A percentile compares a stretch with the other conserved stretches of the same genome.
These are phyloP conservation scores for Bujurquina vittata DNA, from an alignment of 2,113 vertebrate genomes.

Conservation along the genomic window DNA sequence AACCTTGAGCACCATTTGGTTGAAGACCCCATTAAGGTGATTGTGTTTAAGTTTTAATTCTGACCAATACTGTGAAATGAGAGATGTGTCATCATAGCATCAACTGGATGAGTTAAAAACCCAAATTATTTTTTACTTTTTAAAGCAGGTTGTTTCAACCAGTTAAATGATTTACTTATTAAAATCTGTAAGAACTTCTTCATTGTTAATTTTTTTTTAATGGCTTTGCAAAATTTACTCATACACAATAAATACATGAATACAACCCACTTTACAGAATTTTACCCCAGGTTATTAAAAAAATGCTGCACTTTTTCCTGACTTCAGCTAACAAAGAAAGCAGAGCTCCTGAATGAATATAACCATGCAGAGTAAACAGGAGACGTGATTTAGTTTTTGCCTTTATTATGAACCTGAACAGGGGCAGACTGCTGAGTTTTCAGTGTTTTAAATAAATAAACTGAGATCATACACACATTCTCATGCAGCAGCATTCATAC, in stretches of 20 bases:
- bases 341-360: not conserved
- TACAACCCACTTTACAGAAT: no score
- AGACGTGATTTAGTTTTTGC: not conserved
- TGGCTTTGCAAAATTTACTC: not conserved
- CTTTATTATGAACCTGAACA: constrained; percentile 26
- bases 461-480: not conserved
- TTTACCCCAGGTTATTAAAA: not conserved
- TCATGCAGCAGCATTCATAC: not conserved
- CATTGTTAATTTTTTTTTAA: not conserved
- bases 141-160: no score
- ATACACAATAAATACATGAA: not conserved
- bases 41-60: no score
- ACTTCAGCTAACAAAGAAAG: not conserved
- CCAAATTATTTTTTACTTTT: no score
- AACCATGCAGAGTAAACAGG: not conserved
- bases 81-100: no score
- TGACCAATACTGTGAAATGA: no score
- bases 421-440: not conserved
- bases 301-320: not conserved
- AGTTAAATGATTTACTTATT: no score
- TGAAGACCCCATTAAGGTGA: no score
- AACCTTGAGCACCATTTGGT: no score
- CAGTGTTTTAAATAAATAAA: constrained; percentile 6
- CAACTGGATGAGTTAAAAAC: no score
- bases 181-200: no score